These are phyloP conservation scores for Siniperca chuatsi DNA, from an alignment of 2,113 vertebrate species.

Conservation along the genomic window DNA sequence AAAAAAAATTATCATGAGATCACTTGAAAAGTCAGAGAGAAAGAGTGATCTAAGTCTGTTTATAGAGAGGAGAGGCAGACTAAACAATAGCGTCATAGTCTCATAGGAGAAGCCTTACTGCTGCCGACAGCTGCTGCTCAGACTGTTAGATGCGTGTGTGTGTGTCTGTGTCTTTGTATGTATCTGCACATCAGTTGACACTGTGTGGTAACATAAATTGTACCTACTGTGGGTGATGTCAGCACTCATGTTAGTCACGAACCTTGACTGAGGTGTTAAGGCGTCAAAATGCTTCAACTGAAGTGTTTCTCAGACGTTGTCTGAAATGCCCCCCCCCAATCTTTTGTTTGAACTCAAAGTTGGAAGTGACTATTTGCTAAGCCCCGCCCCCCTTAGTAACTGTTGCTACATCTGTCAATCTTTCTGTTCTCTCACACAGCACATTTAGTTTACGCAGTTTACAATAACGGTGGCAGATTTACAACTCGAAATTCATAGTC, in stretches of 20 bases:
- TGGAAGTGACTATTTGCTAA: background rate
- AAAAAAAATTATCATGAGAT: slow-evolving; percentile 13
- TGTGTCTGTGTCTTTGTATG: background rate
- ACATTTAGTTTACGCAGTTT: background rate
- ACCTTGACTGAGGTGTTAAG: slow-evolving; percentile 41
- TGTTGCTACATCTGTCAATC: background rate
- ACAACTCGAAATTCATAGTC: background rate
- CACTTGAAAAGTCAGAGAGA: slow-evolving; percentile 3
- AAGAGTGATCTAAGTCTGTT: slow-evolving; percentile 33
- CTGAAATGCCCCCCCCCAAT: background rate
- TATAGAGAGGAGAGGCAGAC: slow-evolving; percentile 42
- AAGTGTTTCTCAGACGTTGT: background rate
- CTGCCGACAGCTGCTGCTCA: slow-evolving; percentile 25
- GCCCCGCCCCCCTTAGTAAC: background rate
- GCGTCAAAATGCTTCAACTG: slow-evolving; percentile 6
- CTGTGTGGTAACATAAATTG: slow-evolving; percentile 42
- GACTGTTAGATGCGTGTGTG: background rate
- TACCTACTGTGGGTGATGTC: slow-evolving; percentile 40
- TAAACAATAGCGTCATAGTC: slow-evolving; percentile 49
- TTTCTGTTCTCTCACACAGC: background rate
- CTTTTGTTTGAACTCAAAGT: background rate
- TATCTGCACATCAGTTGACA: background rate
- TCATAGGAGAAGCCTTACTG: slow-evolving; percentile 34
- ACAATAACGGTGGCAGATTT: background rate
- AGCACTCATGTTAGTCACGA: slow-evolving; percentile 15